phyloP scores from a whole-genome alignment of 2,113 vertebrate species.

The Naja naja region DNA sequence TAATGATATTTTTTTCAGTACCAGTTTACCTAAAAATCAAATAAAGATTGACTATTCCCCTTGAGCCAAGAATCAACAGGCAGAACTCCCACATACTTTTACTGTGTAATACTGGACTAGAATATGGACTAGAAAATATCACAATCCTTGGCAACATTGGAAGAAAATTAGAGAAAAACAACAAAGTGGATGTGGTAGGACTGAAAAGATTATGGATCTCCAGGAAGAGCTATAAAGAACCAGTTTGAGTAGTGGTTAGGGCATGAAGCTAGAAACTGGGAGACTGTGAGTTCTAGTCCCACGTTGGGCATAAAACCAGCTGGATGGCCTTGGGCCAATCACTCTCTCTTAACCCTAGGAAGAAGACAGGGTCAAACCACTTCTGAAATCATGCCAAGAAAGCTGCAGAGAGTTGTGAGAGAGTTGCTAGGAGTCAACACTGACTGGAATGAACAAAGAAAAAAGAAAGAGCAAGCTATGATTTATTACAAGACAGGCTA shows the following conservation, averaged over 20 bases:
- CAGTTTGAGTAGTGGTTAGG: not conserved
- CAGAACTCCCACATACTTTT: not conserved
- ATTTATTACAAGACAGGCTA: not conserved
- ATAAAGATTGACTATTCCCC: not conserved
- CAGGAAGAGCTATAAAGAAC: not conserved
- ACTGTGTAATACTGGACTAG: not conserved
- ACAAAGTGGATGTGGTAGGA: not conserved
- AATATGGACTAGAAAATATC: not conserved
- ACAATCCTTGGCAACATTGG: not conserved
- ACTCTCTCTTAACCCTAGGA: not conserved
- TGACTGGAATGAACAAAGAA: not conserved
- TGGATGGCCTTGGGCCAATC: not conserved
- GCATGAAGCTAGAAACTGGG: not conserved
- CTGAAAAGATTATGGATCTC: not conserved
- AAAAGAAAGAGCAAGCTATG: not conserved
- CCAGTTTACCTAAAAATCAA: not conserved
- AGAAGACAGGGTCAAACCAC: not conserved
- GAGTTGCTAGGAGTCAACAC: not conserved
- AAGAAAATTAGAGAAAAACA: not conserved
- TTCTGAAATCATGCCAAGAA: not conserved
- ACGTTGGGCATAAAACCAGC: not conserved
- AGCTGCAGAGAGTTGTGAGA: not conserved
- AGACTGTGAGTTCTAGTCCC: not conserved
- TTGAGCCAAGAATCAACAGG: not conserved
- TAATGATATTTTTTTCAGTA: not conserved